phyloP scores from a whole-genome alignment of 2,113 vertebrate genomes.

The Albula glossodonta region DNA sequence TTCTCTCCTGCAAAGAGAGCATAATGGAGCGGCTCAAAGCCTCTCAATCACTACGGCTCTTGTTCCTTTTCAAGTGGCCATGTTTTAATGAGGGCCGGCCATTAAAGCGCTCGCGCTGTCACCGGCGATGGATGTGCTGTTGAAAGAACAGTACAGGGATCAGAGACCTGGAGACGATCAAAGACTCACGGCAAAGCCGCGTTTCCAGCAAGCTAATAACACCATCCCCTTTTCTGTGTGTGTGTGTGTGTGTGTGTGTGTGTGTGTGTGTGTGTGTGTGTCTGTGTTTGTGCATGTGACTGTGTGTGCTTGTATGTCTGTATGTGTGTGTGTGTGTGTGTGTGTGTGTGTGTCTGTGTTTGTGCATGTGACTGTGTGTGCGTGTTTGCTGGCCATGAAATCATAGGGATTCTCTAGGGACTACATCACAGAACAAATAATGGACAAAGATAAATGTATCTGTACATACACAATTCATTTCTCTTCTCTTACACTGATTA shows the following conservation, averaged over 20 bases:
- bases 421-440: no score
- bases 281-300: no score
- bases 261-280: no score
- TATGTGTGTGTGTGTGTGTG: no score
- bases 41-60: slow-evolving; percentile 15
- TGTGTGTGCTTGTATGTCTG: no score
- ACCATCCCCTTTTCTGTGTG: not conserved
- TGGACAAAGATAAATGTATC: not conserved
- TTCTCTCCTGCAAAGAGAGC: slow-evolving; percentile 1
- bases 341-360: no score
- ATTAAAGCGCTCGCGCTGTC: slow-evolving; percentile 23
- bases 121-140: slow-evolving; percentile 17
- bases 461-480: not conserved
- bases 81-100: slow-evolving; percentile 10
- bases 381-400: no score
- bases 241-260: no score
- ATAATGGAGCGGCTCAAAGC: slow-evolving; percentile 15
- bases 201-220: slow-evolving; percentile 13
- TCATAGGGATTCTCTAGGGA: no score
- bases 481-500: not conserved
- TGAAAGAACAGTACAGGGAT: slow-evolving; percentile 7
- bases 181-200: slow-evolving; percentile 5
- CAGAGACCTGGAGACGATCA: slow-evolving; percentile 25
- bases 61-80: not conserved
- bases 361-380: no score